A percentile compares a stretch with the other conserved stretches of the same genome.
These are phyloP conservation scores for Gephyroberyx darwinii DNA, from an alignment of 2,797 vertebrate genomes.

Conservation along the genomic window DNA sequence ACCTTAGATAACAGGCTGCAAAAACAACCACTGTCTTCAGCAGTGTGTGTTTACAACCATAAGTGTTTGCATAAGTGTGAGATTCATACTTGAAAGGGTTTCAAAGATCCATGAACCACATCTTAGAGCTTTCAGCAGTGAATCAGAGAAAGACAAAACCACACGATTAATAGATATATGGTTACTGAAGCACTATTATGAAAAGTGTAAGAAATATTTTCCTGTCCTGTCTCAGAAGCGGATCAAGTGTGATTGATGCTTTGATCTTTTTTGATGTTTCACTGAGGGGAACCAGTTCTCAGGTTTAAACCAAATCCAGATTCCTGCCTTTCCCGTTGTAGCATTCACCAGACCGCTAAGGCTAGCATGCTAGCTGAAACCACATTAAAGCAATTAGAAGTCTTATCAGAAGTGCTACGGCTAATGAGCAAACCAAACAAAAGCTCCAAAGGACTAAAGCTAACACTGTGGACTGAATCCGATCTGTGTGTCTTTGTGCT, in stretches of 20 bases:
- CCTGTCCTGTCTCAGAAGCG: conserved; percentile 59
- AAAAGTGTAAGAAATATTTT: conserved; percentile 71
- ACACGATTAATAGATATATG: conserved; percentile 66
- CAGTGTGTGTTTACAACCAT: conserved; percentile 54
- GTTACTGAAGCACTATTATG: conserved; percentile 56
- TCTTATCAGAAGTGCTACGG: conserved; percentile 75
- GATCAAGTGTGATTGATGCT: conserved; percentile 66
- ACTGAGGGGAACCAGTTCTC: conserved; percentile 63
- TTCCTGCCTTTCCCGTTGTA: conserved; percentile 31
- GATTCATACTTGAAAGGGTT: conserved; percentile 25
- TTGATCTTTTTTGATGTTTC: conserved; percentile 73
- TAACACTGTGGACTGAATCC: conserved; percentile 67
- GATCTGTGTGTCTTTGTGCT: conserved; percentile 51
- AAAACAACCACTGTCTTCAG: conserved; percentile 26
- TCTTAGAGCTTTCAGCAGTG: conserved; percentile 46
- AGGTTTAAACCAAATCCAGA: conserved; percentile 73
- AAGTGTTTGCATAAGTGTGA: conserved; percentile 39
- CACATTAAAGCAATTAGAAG: conserved; percentile 76
- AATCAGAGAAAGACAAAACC: conserved; percentile 45
- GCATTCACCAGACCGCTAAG: conserved; percentile 50
- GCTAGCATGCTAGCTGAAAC: conserved; percentile 63
- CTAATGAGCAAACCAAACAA: conserved; percentile 81
- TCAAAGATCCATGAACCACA: conserved; percentile 47
- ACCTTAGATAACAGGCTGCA: conserved; percentile 26
- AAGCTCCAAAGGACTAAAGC: conserved; percentile 69